Conservation (phyloP, 2,113 vertebrate species). For the Sterna hirundo region DNA sequence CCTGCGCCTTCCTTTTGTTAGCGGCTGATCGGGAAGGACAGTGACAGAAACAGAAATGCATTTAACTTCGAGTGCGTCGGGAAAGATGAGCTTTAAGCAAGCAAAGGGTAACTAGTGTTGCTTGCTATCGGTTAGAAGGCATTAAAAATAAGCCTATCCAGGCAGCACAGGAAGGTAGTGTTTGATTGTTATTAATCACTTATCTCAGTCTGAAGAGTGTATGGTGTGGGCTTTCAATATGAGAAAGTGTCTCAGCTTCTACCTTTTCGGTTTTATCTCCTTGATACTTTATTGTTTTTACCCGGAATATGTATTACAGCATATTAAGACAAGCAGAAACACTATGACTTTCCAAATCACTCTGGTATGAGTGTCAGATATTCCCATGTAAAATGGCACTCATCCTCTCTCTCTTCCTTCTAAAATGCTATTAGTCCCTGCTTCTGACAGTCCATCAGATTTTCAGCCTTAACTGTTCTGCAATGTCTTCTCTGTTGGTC, state of each 20-base stretch:
- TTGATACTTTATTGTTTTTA: background rate
- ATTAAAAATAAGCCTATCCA: background rate
- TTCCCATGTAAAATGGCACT: background rate
- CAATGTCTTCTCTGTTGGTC: background rate
- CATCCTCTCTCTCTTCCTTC: background rate
- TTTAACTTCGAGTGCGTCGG: background rate
- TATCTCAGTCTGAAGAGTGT: background rate
- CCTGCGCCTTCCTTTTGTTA: background rate
- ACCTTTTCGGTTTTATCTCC: background rate
- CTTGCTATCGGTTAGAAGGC: background rate
- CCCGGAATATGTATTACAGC: background rate
- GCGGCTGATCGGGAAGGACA: background rate
- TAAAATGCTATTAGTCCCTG: background rate
- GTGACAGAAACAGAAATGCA: background rate
- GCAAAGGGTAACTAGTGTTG: background rate
- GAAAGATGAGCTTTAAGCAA: background rate
- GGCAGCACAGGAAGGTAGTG: background rate
- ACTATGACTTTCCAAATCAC: background rate
- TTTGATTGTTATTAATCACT: background rate
- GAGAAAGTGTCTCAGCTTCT: background rate
- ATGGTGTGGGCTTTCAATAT: background rate
- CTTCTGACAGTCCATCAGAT: background rate
- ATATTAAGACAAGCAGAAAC: background rate
- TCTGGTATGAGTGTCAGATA: background rate
- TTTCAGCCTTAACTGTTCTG: background rate